Conservation (phyloP, 2,888 invertebrate species). For the Mesorhabditis sp. region DNA sequence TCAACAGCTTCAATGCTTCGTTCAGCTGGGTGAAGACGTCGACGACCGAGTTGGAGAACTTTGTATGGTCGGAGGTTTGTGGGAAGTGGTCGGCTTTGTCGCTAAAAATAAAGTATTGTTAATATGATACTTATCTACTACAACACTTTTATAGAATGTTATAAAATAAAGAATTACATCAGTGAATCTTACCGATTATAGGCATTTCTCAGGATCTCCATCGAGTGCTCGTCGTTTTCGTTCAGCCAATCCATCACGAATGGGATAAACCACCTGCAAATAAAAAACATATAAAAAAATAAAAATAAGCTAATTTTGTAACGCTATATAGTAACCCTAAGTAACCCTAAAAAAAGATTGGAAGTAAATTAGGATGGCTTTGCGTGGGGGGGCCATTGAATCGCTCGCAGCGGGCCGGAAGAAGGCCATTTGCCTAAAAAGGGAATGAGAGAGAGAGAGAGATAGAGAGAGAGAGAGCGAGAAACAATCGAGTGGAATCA, state of each 20-base stretch:
- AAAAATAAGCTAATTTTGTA: too few species aligned
- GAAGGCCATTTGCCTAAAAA: not conserved
- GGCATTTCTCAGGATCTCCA: constrained; percentile 96
- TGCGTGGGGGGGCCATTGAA: not conserved
- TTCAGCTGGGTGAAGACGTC: constrained; percentile 99
- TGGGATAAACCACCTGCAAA: constrained; percentile 88
- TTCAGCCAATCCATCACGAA: constrained; percentile 99
- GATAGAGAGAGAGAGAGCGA: not conserved
- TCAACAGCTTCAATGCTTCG: constrained; percentile 96
- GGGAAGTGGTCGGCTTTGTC: constrained; percentile 74
- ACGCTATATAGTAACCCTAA: too few species aligned
- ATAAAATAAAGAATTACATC: not conserved
- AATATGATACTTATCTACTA: not conserved
- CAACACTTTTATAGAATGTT: not conserved
- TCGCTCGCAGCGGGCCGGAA: not conserved
- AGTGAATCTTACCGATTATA: constrained; percentile 71
- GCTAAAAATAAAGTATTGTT: constrained; percentile 15
- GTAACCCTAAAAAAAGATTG: too few species aligned
- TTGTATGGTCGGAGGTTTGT: constrained; percentile 94
- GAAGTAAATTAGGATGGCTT: not conserved
- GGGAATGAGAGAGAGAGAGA: not conserved
- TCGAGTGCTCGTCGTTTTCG: constrained; percentile 96
- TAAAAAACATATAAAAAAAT: too few species aligned
- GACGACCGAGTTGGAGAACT: constrained; percentile 98
- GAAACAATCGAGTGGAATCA: not conserved